Evolutionary conservation across 1,140 invertebrate species (phyloP).

Genomic region (Drosophila rhopaloa): DNA sequence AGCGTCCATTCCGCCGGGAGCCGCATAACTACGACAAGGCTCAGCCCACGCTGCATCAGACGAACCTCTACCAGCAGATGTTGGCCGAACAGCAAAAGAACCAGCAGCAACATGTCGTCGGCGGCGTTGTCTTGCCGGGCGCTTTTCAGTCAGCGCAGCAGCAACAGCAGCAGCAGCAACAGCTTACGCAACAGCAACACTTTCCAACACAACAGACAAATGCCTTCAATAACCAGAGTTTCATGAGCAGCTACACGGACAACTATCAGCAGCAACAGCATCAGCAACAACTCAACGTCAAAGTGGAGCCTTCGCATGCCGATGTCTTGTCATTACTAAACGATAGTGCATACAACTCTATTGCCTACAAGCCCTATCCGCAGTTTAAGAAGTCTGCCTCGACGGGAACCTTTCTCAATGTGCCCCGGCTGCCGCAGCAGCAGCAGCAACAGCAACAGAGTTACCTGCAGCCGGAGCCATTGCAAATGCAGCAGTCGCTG

Average conservation of each 20-base stretch:
- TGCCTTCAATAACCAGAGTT: slow-evolving; percentile 54
- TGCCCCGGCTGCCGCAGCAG: slow-evolving; percentile 61
- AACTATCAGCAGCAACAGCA: slow-evolving; percentile 67
- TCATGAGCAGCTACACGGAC: slow-evolving; percentile 57
- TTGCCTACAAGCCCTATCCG: slow-evolving; percentile 82
- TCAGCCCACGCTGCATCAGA: slow-evolving; percentile 83
- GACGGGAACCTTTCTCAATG: slow-evolving; percentile 76
- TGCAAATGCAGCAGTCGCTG: slow-evolving; percentile 73
- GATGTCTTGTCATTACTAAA: slow-evolving; percentile 66
- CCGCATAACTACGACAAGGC: slow-evolving; percentile 84
- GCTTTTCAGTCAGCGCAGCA: slow-evolving; percentile 55
- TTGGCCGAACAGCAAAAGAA: slow-evolving; percentile 80
- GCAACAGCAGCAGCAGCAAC: slow-evolving; percentile 60
- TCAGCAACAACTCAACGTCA: slow-evolving; percentile 65
- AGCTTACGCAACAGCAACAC: slow-evolving; percentile 58
- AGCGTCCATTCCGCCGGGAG: slow-evolving; percentile 74
- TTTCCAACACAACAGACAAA: slow-evolving; percentile 66
- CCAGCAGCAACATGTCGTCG: slow-evolving; percentile 56
- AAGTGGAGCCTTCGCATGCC: slow-evolving; percentile 67
- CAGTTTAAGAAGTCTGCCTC: slow-evolving; percentile 81
- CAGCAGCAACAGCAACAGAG: slow-evolving; percentile 57
- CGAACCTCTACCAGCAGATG: slow-evolving; percentile 82
- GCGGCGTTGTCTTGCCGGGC: slow-evolving; percentile 51
- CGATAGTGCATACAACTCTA: slow-evolving; percentile 60
- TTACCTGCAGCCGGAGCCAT: slow-evolving; percentile 61